Conservation (phyloP, 2,113 vertebrate genomes). For the Gopherus evgoodei region DNA sequence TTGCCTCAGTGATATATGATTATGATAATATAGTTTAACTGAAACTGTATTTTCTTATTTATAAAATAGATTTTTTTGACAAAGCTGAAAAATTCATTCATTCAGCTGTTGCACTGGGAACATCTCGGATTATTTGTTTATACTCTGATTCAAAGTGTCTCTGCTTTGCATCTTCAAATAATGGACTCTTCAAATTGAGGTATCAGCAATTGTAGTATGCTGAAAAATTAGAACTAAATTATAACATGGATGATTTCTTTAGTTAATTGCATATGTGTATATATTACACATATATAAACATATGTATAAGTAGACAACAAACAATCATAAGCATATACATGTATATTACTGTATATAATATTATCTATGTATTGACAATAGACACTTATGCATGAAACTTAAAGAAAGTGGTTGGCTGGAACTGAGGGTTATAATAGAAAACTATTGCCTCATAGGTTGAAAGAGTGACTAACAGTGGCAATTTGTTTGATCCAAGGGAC, state of each 20-base stretch:
- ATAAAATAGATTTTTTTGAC: constrained; percentile 1
- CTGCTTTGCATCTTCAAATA: not conserved
- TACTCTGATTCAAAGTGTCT: constrained; percentile 17
- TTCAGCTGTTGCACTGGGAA: not conserved
- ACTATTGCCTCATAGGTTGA: too few species aligned
- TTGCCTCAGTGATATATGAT: not conserved
- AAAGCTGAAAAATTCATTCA: constrained; percentile 21
- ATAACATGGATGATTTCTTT: not conserved
- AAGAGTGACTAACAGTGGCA: too few species aligned
- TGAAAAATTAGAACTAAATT: not conserved
- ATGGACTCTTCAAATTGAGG: too few species aligned
- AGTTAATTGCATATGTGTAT: not conserved
- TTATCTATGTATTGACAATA: too few species aligned
- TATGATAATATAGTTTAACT: not conserved
- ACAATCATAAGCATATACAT: too few species aligned
- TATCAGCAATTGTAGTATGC: too few species aligned
- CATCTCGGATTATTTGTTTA: not conserved
- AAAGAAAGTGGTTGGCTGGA: too few species aligned
- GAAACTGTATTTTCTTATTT: constrained; percentile 12
- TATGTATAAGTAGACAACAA: not conserved
- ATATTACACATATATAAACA: not conserved
- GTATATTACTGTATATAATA: too few species aligned
- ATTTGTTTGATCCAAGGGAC: too few species aligned
- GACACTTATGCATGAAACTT: too few species aligned
- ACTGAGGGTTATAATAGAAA: too few species aligned